These are phyloP conservation scores for Calyptommatus sinebrachiatus DNA, from an alignment of 2,113 vertebrate species.

Conservation along the genomic window DNA sequence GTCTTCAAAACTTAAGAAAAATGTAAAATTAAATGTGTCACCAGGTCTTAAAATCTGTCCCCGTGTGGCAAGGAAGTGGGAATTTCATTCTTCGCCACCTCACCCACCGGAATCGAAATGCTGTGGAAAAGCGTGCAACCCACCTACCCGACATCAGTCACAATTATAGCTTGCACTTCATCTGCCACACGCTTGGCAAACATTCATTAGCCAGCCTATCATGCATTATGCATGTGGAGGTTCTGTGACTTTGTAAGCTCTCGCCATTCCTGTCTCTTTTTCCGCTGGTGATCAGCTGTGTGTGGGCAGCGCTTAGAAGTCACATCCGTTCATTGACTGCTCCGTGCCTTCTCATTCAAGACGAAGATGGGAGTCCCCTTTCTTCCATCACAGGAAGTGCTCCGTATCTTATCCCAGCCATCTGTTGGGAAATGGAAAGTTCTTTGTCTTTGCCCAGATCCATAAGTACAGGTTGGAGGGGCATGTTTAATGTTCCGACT, in stretches of 20 bases:
- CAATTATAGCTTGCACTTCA: neutral
- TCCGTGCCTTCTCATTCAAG: neutral
- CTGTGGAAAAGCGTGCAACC: neutral
- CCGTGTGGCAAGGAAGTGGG: neutral
- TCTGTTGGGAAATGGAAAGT: neutral
- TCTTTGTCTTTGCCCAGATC: neutral
- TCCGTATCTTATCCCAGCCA: neutral
- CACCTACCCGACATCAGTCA: neutral
- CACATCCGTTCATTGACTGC: rapidly evolving
- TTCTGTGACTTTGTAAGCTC: neutral
- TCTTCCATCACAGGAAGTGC: neutral
- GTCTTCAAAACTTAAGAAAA: too few relatives aligned
- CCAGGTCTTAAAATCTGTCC: neutral
- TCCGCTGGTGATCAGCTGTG: neutral
- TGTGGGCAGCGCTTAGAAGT: neutral
- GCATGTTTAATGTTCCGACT: neutral
- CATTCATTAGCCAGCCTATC: rapidly evolving
- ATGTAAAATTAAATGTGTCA: too few relatives aligned
- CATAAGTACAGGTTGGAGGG: neutral
- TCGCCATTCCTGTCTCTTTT: neutral
- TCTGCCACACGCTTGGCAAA: neutral
- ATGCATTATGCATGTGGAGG: neutral
- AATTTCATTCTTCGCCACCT: neutral
- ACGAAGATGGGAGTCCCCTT: neutral
- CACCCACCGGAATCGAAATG: neutral